phyloP scores from a whole-genome alignment of 2,888 invertebrate genomes.

The Eledona agricola region DNA sequence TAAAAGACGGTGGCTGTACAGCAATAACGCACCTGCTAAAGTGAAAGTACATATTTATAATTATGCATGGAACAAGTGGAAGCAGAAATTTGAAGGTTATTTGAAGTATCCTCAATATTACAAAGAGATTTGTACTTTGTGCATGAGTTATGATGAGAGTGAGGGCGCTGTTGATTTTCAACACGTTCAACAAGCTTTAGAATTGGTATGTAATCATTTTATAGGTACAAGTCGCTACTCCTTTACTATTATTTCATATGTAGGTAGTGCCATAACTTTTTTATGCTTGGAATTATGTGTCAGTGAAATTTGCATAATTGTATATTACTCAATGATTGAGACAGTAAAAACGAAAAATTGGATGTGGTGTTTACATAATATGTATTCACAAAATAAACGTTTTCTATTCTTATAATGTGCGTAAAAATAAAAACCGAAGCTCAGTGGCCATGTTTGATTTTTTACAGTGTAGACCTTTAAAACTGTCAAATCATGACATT shows the following conservation, averaged over 20 bases:
- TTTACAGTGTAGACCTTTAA: too few relatives aligned
- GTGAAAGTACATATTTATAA: conserved; percentile 25
- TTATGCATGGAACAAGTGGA: conserved; percentile 41
- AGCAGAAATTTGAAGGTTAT: conserved; percentile 41
- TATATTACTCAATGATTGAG: too few relatives aligned
- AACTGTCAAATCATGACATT: too few relatives aligned
- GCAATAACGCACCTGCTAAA: conserved; percentile 12
- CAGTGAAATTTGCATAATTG: too few relatives aligned
- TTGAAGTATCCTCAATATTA: conserved; percentile 47
- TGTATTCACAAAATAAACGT: too few relatives aligned
- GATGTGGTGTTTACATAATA: too few relatives aligned
- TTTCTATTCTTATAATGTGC: too few relatives aligned
- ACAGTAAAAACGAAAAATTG: too few relatives aligned
- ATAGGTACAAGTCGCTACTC: background rate
- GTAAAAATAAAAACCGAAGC: too few relatives aligned
- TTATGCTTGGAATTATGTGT: too few relatives aligned
- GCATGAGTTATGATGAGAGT: conserved; percentile 44
- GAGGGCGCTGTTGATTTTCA: conserved; percentile 46
- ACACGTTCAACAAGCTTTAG: conserved; percentile 43
- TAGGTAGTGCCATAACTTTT: too few relatives aligned
- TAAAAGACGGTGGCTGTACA: conserved; percentile 38
- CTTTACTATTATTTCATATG: conserved; percentile 1
- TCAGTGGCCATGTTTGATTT: too few relatives aligned
- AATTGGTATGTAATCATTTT: conserved; percentile 44
- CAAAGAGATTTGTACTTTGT: conserved; percentile 41